Base-by-base conservation (phyloP, 2,113 vertebrate species). In the Nothobranchius kuhntae region DNA sequence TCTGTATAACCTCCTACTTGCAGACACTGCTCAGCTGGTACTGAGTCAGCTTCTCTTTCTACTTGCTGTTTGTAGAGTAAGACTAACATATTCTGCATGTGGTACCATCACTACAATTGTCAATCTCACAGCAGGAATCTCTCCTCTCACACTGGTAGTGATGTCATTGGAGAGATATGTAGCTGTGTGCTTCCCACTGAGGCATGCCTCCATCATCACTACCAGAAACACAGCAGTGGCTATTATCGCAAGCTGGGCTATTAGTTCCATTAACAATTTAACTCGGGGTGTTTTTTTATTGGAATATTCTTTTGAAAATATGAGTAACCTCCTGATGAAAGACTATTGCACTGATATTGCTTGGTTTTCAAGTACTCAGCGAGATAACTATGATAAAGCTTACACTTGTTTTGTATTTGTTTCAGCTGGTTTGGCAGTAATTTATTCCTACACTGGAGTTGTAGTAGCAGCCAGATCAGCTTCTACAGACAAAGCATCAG, bases 131-230 rank as follows among this genome's bases (percentile, higher is more conserved):
- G 21, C 21, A 21, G 21, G 21, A 21, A 21, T 21, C 21, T 21
- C 21, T 21, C 21, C 21, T 21, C 21, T 21, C 21, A 21, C 21
- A 21, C 21, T 21, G 21, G 21, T 21, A 21, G 21, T 21, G 21
- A 21, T 21, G 21, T 21, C 21, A 21, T 1, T 21, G 21, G 21
- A 21, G 21, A 21, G 21, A 21, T 21, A 21, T 21, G 21, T 21
- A 21, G 21, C 21, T 21, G 21, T 21, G 21, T 21, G 21, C 21
- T 21, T 21, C 21, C 21, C 91, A 3, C 82, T 92, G 56, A 84
- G 83, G 7, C 83, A 92, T 30, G 36, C 79, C 38, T 21, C 38
- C 38, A 47, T 92, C 30, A 17, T 80, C 71, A 90, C 86, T 14
- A 30, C 58, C 51, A 84, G 68, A 36, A 91, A 61, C 69, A 90